A percentile compares a stretch with the other conserved stretches of the same genome.
Evolutionary conservation across 1,140 invertebrate genomes (phyloP).

Genomic region (Drosophila pandora): DNA sequence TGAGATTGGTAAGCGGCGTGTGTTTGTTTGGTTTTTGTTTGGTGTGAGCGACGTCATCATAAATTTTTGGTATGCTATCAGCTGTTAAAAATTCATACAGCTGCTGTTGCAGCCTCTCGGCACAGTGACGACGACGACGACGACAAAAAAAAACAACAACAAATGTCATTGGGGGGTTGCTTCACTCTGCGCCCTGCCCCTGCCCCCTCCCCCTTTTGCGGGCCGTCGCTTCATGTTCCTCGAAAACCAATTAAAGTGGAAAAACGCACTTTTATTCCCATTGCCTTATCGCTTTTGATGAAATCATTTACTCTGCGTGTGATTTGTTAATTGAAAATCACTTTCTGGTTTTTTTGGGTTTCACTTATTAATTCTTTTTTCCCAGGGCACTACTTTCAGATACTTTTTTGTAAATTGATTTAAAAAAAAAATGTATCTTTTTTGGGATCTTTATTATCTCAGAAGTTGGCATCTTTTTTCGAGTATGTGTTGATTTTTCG

Average conservation of each 20-base stretch:
- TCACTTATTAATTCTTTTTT: neutral
- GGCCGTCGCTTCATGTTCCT: conserved; percentile 11
- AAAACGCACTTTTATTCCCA: conserved; percentile 59
- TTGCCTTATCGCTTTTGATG: conserved; percentile 53
- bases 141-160: neutral
- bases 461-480: neutral
- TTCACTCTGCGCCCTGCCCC: conserved; percentile 1
- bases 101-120: conserved; percentile 38
- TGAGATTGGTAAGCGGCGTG: conserved; percentile 9
- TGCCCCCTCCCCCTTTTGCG: neutral
- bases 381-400: neutral
- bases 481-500: conserved; percentile 41
- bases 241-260: conserved; percentile 55
- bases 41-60: conserved; percentile 52
- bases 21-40: neutral
- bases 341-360: conserved; percentile 8
- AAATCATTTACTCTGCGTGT: conserved; percentile 49
- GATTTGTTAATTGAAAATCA: conserved; percentile 67
- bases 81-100: conserved; percentile 72
- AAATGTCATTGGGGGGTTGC: conserved; percentile 56
- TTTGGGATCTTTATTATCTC: neutral
- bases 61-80: conserved; percentile 70
- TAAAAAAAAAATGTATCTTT: neutral
- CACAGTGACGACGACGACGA: neutral
- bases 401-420: neutral